Conservation (phyloP, 2,797 vertebrate genomes). For the Mormyrops attenuatus region DNA sequence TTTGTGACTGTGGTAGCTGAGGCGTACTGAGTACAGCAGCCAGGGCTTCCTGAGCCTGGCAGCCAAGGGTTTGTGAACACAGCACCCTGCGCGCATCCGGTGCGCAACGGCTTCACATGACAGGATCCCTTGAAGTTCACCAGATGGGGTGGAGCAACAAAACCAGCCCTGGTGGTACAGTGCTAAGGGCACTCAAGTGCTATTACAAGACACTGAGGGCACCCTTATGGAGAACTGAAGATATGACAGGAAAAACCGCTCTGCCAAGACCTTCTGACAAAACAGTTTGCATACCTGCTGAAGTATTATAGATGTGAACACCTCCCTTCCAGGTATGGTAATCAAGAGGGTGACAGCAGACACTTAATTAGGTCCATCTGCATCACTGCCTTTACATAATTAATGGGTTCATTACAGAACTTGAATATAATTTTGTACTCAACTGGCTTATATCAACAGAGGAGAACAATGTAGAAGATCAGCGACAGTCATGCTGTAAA, state of each 20-base stretch:
- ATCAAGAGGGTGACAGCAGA: conserved; percentile 71
- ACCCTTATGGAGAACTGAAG: conserved; percentile 65
- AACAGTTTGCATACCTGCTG: conserved; percentile 72
- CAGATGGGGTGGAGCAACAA: conserved; percentile 44
- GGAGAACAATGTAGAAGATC: background rate
- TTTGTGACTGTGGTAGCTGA: background rate
- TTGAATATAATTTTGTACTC: conserved; percentile 58
- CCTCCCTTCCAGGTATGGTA: conserved; percentile 74
- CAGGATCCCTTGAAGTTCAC: conserved; percentile 35
- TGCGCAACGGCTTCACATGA: conserved; percentile 15
- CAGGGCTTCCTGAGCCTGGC: background rate
- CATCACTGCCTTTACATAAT: conserved; percentile 71
- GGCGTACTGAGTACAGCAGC: background rate
- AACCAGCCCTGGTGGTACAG: conserved; percentile 66
- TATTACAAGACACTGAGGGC: conserved; percentile 76
- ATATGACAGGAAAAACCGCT: conserved; percentile 64
- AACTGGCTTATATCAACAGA: conserved; percentile 19
- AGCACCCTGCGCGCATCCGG: background rate
- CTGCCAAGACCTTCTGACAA: conserved; percentile 68
- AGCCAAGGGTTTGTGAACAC: background rate
- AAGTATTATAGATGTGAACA: conserved; percentile 77
- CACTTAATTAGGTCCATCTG: conserved; percentile 81
- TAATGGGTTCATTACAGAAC: conserved; percentile 73
- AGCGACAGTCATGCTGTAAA: background rate
- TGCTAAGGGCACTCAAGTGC: conserved; percentile 68